phyloP scores from a whole-genome alignment of 2,113 vertebrate species.

The Lophochroa leadbeateri region DNA sequence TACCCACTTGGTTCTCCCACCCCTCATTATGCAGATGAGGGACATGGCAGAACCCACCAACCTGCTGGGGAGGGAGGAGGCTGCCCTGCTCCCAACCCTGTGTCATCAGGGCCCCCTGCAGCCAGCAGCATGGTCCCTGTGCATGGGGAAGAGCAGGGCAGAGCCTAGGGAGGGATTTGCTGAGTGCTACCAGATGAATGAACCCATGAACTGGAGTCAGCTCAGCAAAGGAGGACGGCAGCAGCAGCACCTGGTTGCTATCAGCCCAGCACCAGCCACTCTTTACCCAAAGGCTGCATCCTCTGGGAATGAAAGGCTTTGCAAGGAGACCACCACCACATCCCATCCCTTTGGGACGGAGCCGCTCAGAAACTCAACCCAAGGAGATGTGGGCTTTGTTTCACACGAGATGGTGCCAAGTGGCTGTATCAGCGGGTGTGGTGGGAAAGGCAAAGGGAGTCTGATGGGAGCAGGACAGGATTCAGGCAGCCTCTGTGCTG shows the following conservation, averaged over 20 bases:
- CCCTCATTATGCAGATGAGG: slow-evolving; percentile 15
- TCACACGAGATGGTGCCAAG: fast-evolving
- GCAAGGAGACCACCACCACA: neutral
- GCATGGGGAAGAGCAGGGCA: neutral
- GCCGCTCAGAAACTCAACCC: neutral
- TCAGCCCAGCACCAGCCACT: neutral
- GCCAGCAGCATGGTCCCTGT: neutral
- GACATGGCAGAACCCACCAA: slow-evolving; percentile 13
- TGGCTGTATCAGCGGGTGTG: fast-evolving
- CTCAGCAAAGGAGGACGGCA: neutral
- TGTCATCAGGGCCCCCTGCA: neutral
- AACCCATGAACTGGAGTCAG: neutral
- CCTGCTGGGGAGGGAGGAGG: neutral
- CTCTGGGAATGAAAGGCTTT: neutral
- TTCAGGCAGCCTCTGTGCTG: neutral
- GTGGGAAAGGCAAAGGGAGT: neutral
- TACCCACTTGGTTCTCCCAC: neutral
- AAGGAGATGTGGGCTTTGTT: neutral
- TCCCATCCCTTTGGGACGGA: neutral
- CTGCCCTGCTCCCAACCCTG: neutral
- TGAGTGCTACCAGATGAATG: neutral
- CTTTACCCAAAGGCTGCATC: neutral
- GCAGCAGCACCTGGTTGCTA: neutral
- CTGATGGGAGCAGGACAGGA: fast-evolving
- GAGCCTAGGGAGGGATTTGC: neutral